These are phyloP conservation scores for Helicolenus hilgendorfi DNA, from an alignment of 2,797 vertebrate species.

Conservation along the genomic window DNA sequence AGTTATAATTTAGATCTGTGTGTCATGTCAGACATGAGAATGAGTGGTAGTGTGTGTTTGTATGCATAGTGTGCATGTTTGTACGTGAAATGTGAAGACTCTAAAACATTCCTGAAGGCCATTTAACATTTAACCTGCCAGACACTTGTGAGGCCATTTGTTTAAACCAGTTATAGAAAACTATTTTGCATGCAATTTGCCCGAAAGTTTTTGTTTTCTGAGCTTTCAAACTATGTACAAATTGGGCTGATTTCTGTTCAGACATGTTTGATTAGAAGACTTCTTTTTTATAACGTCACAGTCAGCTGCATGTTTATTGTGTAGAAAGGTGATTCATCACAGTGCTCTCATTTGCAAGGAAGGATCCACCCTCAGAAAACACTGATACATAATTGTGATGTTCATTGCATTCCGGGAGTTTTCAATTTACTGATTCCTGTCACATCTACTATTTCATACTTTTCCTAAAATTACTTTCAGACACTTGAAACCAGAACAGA, in stretches of 20 bases:
- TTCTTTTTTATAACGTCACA: neutral
- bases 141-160: neutral
- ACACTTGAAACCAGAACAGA: neutral
- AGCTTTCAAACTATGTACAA: neutral
- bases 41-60: slow-evolving; percentile 4
- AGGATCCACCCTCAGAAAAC: neutral
- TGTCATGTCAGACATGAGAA: slow-evolving; percentile 1
- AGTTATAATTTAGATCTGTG: neutral
- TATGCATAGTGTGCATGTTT: neutral
- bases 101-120: neutral
- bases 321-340: neutral
- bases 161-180: neutral
- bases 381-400: neutral
- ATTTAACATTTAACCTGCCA: neutral
- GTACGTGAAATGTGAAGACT: neutral
- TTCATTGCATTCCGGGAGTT: neutral
- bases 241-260: slow-evolving; percentile 5
- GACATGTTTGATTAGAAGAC: slow-evolving; percentile 1
- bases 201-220: neutral
- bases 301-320: neutral
- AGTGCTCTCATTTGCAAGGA: neutral
- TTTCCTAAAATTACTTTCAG: neutral
- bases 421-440: neutral
- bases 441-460: neutral
- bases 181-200: neutral